Evolutionary conservation across 2,888 invertebrate genomes (phyloP), one percentile per base, ranked within the genome.

Genomic region (Idaea aversata): DNA sequence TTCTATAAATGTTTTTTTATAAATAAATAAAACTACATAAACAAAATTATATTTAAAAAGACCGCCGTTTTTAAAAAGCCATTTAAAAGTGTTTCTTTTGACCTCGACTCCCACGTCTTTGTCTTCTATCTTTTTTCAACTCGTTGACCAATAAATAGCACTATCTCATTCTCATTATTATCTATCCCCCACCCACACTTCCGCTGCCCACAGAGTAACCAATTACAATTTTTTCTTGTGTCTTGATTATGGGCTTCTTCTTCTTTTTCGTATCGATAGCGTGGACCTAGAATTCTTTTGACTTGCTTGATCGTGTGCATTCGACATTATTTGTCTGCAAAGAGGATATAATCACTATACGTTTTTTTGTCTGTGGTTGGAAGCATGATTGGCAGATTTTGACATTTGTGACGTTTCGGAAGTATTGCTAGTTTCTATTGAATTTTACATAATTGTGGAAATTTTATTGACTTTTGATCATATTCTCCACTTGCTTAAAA

Each of bases 361-460:
- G n/a, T n/a, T n/a, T n/a, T n/a, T n/a, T n/a, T n/a, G n/a, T 65
- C 67, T 67, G 63, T 65, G 60, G 60, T 36, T 15, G 34, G 10
- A 38, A 59, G 34, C 72, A 62, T 80, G 80, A 80, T 65, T 13
- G 4, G 47, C 47, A 47, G 47, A 7, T 47, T 47, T 47, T 47
- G 47, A 47, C 47, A 47, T 47, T 47, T 10, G 13, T 75, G 77
- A 79, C 79, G 67, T 63, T 63, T 65, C 13, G 15, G 35, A 66
- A 59, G 68, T 63, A 61, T 68, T 70, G 71, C 72, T 61, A 67
- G 59, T 59, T 65, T 59, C 34, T 34, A 57, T 34, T 69, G 47
- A 47, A 47, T 47, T 47, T 47, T 7, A 4, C 47, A 47, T 47
- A 47, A 13, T 47, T 47, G 25, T 25, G 7, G 10, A 47, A 10